Evolutionary conservation across 2,113 vertebrate genomes (phyloP), one percentile per base, ranked within the genome.

Genomic region (Proteles cristata): DNA sequence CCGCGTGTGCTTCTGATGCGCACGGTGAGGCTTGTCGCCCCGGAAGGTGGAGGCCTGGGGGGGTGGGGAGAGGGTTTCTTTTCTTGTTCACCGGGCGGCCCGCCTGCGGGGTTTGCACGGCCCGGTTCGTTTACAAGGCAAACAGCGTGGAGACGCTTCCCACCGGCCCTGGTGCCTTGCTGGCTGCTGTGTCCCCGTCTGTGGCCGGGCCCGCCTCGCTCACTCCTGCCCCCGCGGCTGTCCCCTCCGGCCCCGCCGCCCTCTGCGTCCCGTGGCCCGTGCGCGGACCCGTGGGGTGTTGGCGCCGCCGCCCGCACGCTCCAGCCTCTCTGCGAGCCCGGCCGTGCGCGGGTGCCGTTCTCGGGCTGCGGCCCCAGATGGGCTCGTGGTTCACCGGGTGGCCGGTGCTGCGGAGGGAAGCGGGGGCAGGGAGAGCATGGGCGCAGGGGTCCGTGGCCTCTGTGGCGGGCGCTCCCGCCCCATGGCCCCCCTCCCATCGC

Each of bases 81-180:
- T 68, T 26, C 58, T n/a, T 43, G 31, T 28, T 66, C 50, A 12
- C 28, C 19, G 10, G 39, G 74, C 65, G 19, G 74, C 74, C 43
- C 43, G 4, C 6, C 31, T 12, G 23, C 28, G 19, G 17, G 69
- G 26, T 17, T 31, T 1, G 12, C 0, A 0, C 5, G 3, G 4
- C 28, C 15, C 5, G 0, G 3, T 4, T 7, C 55, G 6, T 55
- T 33, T 8, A 11, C 26, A 2, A 39, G 14, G 4, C 0, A 31
- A 11, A 4, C 26, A 5, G 26, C 1, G 1, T 0, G 5, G 33
- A 33, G 28, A 33, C 0, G 5, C 0, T 9, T n/a, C 28, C 11
- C 23, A 14, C 1, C 9, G 19, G 28, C 79, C 19, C 26, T 1
- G 0, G 9, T 65, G 45, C 79, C n/a, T 65, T 12, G 3, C 14